Evolutionary conservation across 2,113 vertebrate genomes (phyloP).

Genomic region (Lophochroa leadbeateri): DNA sequence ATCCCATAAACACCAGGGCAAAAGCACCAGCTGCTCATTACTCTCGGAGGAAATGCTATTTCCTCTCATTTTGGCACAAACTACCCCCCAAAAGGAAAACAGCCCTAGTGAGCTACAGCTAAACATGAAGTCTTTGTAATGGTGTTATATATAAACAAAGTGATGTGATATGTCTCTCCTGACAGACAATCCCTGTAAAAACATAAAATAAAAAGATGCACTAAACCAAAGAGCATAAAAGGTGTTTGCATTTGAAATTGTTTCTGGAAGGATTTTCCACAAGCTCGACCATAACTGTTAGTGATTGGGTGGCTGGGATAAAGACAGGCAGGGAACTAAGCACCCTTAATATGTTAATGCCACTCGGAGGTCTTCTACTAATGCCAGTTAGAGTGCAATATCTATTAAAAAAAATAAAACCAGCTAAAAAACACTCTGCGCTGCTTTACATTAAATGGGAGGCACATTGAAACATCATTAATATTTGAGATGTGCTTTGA

Average conservation of each 20-base stretch:
- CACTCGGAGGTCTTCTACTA: neutral
- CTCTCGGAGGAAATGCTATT: slow-evolving; percentile 71
- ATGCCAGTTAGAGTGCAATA: neutral
- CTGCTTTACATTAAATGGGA: slow-evolving; percentile 30
- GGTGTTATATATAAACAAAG: slow-evolving; percentile 28
- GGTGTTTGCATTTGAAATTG: slow-evolving; percentile 33
- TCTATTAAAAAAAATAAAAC: neutral
- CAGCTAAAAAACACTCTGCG: neutral
- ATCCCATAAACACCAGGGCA: slow-evolving; percentile 74
- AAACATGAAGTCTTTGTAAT: slow-evolving; percentile 41
- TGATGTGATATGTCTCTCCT: slow-evolving; percentile 46
- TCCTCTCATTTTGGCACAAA: slow-evolving; percentile 73
- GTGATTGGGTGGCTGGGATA: slow-evolving; percentile 28
- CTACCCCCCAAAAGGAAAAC: slow-evolving; percentile 64
- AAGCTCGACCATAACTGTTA: neutral
- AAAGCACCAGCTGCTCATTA: slow-evolving; percentile 75
- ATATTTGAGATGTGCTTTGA: slow-evolving; percentile 63
- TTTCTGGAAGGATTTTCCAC: slow-evolving; percentile 42
- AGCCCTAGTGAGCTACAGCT: slow-evolving; percentile 54
- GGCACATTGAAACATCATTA: slow-evolving; percentile 48
- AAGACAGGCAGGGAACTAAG: slow-evolving; percentile 18
- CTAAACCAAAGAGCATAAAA: slow-evolving; percentile 22
- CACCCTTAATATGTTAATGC: slow-evolving; percentile 10
- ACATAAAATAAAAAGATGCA: slow-evolving; percentile 45
- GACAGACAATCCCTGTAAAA: slow-evolving; percentile 50